phyloP scores from a whole-genome alignment of 2,797 vertebrate genomes.

The Scyliorhinus canicula region DNA sequence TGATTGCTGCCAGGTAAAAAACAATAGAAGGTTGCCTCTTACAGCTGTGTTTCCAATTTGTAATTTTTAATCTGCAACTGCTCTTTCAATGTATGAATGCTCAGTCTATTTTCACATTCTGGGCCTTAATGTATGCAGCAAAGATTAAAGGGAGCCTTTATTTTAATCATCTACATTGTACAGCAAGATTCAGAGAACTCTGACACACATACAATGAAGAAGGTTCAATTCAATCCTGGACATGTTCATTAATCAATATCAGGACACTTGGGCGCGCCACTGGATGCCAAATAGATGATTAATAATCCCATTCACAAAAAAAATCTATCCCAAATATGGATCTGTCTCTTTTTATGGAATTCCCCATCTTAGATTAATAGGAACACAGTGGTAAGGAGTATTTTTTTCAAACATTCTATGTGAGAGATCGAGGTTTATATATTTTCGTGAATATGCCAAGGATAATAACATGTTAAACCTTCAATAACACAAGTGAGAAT shows the following conservation, averaged over 20 bases:
- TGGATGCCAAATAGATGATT: constrained; percentile 22
- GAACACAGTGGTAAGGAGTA: neutral
- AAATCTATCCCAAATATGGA: neutral
- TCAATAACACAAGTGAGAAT: neutral
- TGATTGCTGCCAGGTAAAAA: neutral
- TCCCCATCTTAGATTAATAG: neutral
- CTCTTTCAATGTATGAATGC: constrained; percentile 13
- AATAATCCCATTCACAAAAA: neutral
- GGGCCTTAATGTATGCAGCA: neutral
- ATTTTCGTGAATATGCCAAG: neutral
- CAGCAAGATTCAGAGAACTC: neutral
- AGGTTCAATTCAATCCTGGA: neutral
- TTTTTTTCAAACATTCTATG: neutral
- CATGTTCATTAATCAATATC: neutral
- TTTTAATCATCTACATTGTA: constrained; percentile 12
- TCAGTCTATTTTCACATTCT: neutral
- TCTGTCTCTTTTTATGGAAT: neutral
- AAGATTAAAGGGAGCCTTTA: neutral
- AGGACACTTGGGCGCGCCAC: neutral
- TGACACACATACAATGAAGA: neutral
- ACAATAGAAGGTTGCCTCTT: neutral
- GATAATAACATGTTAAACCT: neutral
- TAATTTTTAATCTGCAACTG: neutral
- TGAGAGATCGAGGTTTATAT: neutral
- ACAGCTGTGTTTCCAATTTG: neutral